Percentiles rank a stretch among this genome's conserved stretches.
These are phyloP conservation scores for Scaptomyza montana DNA, from an alignment of 1,140 invertebrate species.

Conservation along the genomic window DNA sequence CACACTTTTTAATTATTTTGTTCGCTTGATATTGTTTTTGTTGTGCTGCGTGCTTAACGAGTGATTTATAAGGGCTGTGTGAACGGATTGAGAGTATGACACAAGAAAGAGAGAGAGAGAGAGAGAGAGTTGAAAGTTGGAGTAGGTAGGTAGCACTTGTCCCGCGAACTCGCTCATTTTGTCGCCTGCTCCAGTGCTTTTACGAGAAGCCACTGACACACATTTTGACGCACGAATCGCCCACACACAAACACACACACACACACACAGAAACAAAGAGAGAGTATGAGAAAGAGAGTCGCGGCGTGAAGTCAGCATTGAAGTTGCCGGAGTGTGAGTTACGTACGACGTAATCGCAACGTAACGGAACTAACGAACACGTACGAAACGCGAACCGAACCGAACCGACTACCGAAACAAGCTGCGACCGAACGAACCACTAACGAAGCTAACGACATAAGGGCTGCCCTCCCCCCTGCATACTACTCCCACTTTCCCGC, in stretches of 20 bases:
- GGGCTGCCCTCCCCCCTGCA: constrained; percentile 2
- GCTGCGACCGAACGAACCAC: constrained; percentile 22
- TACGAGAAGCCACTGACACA: constrained; percentile 71
- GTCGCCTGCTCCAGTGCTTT: constrained; percentile 16
- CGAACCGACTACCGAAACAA: constrained; percentile 31
- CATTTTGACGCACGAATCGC: constrained; percentile 59
- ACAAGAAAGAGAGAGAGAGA: too few relatives aligned
- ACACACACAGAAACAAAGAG: constrained; percentile 35
- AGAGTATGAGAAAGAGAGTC: background rate
- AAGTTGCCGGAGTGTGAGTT: constrained; percentile 36
- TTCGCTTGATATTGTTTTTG: constrained; percentile 26
- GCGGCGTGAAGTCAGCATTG: constrained; percentile 27
- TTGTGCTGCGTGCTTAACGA: constrained; percentile 71
- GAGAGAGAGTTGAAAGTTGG: constrained; percentile 9
- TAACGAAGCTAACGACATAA: constrained; percentile 53
- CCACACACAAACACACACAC: constrained; percentile 32
- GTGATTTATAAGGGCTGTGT: constrained; percentile 57
- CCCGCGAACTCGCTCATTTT: constrained; percentile 9
- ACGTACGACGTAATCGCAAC: constrained; percentile 47
- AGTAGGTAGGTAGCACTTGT: constrained; percentile 4
- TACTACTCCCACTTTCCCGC: background rate
- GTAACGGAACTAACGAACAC: constrained; percentile 27
- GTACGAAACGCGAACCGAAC: constrained; percentile 21
- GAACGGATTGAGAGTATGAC: background rate
- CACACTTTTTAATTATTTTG: constrained; percentile 45